A percentile compares a stretch with the other conserved stretches of the same genome.
phyloP scores from a whole-genome alignment of 1,140 invertebrate species.

The Drosophila tristis region DNA sequence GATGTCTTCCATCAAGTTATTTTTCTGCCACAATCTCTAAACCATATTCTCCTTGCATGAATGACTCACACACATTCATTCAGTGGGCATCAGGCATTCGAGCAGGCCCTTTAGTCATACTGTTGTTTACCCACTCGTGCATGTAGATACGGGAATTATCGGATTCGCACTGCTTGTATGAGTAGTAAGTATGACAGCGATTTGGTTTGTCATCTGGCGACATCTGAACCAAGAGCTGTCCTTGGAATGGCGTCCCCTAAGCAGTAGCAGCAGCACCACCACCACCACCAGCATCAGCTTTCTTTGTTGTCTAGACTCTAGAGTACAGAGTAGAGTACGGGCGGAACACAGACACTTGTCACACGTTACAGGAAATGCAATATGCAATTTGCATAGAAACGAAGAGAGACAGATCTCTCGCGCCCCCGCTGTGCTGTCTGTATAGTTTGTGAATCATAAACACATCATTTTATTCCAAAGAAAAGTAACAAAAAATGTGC shows the following conservation, averaged over 20 bases:
- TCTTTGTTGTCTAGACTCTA: slow-evolving; percentile 54
- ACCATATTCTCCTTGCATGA: too few species aligned
- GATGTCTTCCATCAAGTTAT: too few species aligned
- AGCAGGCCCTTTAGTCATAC: too few species aligned
- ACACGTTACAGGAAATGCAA: slow-evolving; percentile 68
- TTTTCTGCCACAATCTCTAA: too few species aligned
- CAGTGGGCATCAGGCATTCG: too few species aligned
- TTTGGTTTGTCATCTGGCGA: slow-evolving; percentile 62
- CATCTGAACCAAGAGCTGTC: slow-evolving; percentile 17
- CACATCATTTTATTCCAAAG: slow-evolving; percentile 29
- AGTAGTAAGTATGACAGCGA: slow-evolving; percentile 15
- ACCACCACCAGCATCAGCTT: not conserved
- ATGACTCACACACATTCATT: too few species aligned
- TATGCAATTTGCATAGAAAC: slow-evolving; percentile 63
- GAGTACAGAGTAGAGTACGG: too few species aligned
- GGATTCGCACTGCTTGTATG: too few species aligned
- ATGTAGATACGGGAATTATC: too few species aligned
- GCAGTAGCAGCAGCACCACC: not conserved
- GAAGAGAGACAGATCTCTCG: not conserved
- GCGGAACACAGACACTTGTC: slow-evolving; percentile 44
- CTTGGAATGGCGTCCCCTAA: slow-evolving; percentile 2
- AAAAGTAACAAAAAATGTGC: not conserved
- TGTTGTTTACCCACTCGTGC: too few species aligned
- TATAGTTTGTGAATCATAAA: slow-evolving; percentile 60
- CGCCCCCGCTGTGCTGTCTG: slow-evolving; percentile 31